Percentiles rank a stretch among this genome's conserved stretches.
Evolutionary conservation across 1,140 invertebrate species (phyloP).

Genomic region (Drosophila sp.): DNA sequence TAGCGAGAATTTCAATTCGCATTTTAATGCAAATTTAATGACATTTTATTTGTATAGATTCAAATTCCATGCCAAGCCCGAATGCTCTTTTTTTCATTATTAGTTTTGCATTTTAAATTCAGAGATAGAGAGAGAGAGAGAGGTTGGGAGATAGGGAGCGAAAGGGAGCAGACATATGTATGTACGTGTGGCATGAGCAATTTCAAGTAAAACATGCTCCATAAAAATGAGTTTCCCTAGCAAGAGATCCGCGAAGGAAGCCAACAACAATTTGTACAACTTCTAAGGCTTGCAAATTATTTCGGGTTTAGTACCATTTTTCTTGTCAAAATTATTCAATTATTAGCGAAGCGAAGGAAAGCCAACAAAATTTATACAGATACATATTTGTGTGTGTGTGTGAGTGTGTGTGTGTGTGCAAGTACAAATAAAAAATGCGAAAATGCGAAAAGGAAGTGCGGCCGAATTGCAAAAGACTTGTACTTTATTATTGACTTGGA

Average conservation of each 20-base stretch:
- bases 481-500: background rate
- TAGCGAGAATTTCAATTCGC: constrained; percentile 41
- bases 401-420: background rate
- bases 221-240: constrained; percentile 15
- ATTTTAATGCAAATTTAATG: constrained; percentile 42
- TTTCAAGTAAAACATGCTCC: background rate
- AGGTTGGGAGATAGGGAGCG: background rate
- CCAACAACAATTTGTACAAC: constrained; percentile 2
- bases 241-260: constrained; percentile 5
- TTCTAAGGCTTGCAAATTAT: constrained; percentile 29
- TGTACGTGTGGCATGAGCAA: constrained; percentile 17
- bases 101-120: constrained; percentile 33
- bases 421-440: constrained; percentile 13
- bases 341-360: constrained; percentile 56
- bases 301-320: constrained; percentile 54
- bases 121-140: background rate
- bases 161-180: background rate
- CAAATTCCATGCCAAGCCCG: constrained; percentile 30
- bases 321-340: constrained; percentile 75
- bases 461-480: too few relatives aligned
- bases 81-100: background rate
- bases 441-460: background rate
- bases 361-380: constrained; percentile 31
- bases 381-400: background rate
- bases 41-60: constrained; percentile 52